A percentile compares a stretch with the other conserved stretches of the same genome.
Conservation (phyloP, 2,113 vertebrate species). For the Cebidichthys violaceus region DNA sequence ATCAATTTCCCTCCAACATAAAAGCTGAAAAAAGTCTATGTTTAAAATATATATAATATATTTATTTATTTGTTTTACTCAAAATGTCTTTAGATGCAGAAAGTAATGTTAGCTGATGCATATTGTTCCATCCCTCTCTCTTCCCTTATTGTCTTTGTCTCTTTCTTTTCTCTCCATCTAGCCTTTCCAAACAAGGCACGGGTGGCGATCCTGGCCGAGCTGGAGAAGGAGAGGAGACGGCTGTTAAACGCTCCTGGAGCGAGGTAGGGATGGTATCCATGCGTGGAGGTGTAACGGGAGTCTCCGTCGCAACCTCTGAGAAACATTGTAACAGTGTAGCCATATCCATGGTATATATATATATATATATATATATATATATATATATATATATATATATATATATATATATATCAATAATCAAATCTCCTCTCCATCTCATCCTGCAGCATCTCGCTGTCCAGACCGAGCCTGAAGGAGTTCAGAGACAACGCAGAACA, state of each 20-base stretch:
- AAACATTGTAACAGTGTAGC: background rate
- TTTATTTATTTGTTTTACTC: background rate
- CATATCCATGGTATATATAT: background rate
- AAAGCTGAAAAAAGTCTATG: background rate
- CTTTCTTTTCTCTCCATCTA: constrained; percentile 47
- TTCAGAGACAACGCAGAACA: constrained; percentile 95
- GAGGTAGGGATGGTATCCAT: constrained; percentile 80
- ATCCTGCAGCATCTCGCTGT: constrained; percentile 86
- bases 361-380: background rate
- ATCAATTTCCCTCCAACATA: background rate
- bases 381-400: background rate
- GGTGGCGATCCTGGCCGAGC: constrained; percentile 94
- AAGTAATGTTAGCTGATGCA: background rate
- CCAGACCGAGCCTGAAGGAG: constrained; percentile 90
- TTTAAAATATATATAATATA: background rate
- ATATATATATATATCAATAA: background rate
- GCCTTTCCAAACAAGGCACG: constrained; percentile 95
- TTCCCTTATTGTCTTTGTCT: background rate
- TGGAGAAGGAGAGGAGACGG: constrained; percentile 95
- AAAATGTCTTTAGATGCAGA: background rate
- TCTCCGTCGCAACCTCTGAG: background rate
- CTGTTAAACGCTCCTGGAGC: constrained; percentile 93
- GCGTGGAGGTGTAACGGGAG: background rate
- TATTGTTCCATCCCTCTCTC: background rate
- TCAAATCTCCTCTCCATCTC: background rate